A percentile compares a stretch with the other conserved stretches of the same genome.
phyloP scores from a whole-genome alignment of 2,888 invertebrate genomes.

The Eucriotettix oculatus region DNA sequence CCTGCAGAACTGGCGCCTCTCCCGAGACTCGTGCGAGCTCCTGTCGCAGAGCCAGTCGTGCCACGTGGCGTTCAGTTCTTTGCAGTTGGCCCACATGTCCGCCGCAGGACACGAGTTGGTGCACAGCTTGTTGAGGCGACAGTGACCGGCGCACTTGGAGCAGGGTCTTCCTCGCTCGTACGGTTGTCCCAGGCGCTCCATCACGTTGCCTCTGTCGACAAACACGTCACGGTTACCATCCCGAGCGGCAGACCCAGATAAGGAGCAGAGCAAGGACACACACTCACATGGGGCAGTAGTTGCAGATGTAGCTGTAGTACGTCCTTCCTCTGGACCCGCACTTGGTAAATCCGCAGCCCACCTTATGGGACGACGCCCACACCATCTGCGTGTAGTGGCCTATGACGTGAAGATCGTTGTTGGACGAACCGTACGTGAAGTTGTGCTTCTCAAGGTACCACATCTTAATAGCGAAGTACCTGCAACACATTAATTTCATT shows the following conservation, averaged over 20 bases:
- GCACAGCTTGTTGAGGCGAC: slow-evolving; percentile 48
- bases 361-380: slow-evolving; percentile 60
- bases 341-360: slow-evolving; percentile 58
- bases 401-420: slow-evolving; percentile 40
- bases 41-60: slow-evolving; percentile 42
- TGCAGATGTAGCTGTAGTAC: slow-evolving; percentile 68
- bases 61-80: slow-evolving; percentile 38
- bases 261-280: background rate
- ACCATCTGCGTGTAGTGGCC: slow-evolving; percentile 75
- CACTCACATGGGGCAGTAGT: slow-evolving; percentile 50
- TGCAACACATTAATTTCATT: slow-evolving; percentile 19
- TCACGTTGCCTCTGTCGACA: slow-evolving; percentile 48
- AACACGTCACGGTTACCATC: too few relatives aligned
- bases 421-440: slow-evolving; percentile 49
- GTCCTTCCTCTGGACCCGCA: slow-evolving; percentile 44
- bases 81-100: slow-evolving; percentile 58
- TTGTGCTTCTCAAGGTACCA: slow-evolving; percentile 62
- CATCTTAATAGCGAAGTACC: slow-evolving; percentile 62
- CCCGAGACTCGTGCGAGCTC: slow-evolving; percentile 34
- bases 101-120: slow-evolving; percentile 51
- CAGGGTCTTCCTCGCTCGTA: slow-evolving; percentile 48
- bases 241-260: too few relatives aligned
- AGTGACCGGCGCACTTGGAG: slow-evolving; percentile 43
- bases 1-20: slow-evolving; percentile 38
- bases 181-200: slow-evolving; percentile 42